phyloP scores from a whole-genome alignment of 2,888 invertebrate genomes.

The Flabesymbios commensalis region DNA sequence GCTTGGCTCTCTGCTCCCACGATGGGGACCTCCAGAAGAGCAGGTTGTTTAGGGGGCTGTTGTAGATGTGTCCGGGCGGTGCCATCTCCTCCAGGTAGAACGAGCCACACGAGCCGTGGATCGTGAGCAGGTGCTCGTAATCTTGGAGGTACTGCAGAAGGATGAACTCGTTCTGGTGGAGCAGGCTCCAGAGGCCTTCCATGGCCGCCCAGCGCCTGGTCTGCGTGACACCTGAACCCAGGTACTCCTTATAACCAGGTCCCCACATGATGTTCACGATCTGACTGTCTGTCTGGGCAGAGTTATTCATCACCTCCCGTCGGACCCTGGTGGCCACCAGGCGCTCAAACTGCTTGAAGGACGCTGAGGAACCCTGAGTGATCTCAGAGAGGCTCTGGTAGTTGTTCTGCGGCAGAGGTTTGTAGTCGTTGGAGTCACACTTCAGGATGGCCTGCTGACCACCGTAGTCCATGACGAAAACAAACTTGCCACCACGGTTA shows the following conservation, averaged over 20 bases:
- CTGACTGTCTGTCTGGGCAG: no score
- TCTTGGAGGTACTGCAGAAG: constrained; percentile 68
- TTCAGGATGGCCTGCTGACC: constrained; percentile 20
- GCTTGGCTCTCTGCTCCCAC: constrained; percentile 35
- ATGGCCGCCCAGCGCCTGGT: constrained; percentile 13
- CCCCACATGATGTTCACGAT: no score
- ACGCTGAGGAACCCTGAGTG: no score
- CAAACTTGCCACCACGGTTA: constrained; percentile 68
- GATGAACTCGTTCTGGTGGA: constrained; percentile 73
- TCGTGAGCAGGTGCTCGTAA: constrained; percentile 69
- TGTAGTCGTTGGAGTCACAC: no score
- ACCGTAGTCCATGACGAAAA: constrained; percentile 30
- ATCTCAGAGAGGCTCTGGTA: no score
- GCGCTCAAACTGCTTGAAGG: no score
- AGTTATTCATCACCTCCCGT: no score
- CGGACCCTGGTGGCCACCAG: no score
- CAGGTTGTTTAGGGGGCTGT: constrained; percentile 14
- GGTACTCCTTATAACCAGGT: no score
- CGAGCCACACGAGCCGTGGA: constrained; percentile 72
- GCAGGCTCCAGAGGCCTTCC: constrained; percentile 68
- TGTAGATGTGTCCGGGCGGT: constrained; percentile 39
- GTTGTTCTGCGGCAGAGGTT: no score
- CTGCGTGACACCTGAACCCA: no score
- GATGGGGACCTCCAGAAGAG: not conserved
- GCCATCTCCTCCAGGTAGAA: constrained; percentile 72